phyloP scores from a whole-genome alignment of 1,140 invertebrate species.

The Anastrepha obliqua region DNA sequence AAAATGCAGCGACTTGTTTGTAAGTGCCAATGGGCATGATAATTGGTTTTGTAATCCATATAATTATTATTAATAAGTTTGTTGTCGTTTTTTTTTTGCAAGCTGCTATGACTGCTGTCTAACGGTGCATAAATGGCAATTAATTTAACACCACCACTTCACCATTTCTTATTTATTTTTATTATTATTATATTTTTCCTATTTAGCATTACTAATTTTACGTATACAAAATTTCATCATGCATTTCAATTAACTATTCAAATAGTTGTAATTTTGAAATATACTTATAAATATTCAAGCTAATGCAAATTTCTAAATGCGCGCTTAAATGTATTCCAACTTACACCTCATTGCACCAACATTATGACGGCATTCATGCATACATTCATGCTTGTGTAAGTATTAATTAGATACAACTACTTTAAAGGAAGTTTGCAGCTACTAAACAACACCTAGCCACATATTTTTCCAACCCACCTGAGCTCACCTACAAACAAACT shows the following conservation, averaged over 20 bases:
- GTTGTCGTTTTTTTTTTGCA: background rate
- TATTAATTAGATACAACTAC: background rate
- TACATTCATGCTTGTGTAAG: background rate
- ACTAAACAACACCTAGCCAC: background rate
- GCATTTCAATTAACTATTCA: slow-evolving; percentile 25
- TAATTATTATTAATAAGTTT: slow-evolving; percentile 25
- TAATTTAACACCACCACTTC: background rate
- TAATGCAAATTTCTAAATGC: slow-evolving; percentile 6
- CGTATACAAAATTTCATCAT: background rate
- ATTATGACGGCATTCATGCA: no score
- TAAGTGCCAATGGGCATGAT: background rate
- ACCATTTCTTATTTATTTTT: background rate
- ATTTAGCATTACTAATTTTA: background rate
- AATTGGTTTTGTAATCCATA: slow-evolving; percentile 38
- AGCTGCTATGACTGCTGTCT: background rate
- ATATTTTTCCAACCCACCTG: background rate
- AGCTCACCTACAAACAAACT: no score
- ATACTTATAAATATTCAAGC: background rate
- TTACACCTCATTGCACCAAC: background rate
- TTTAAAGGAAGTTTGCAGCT: no score
- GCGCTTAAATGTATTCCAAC: slow-evolving; percentile 6
- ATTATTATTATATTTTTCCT: background rate
- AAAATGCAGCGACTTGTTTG: background rate
- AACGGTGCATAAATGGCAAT: slow-evolving; percentile 6
- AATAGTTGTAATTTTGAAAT: slow-evolving; percentile 10